Evolutionary conservation across 1,140 invertebrate species (phyloP), one percentile per base, ranked within the genome.

Genomic region (Drosophila pectinifera): DNA sequence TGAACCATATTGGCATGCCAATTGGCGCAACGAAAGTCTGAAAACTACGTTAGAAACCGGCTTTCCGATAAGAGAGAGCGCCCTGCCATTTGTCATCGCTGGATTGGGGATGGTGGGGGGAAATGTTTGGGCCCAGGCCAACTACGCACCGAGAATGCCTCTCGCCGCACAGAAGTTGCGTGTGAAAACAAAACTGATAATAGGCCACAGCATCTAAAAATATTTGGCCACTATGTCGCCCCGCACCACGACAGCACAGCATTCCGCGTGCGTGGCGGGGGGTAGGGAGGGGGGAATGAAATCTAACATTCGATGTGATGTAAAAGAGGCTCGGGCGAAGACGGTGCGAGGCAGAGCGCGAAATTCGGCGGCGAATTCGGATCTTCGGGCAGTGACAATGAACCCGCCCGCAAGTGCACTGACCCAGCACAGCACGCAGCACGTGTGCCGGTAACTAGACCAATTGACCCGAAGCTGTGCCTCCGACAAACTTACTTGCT

Each of bases 151-250:
- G 31, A 45, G 36, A 46, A 53, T 39, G 34, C 34, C 53, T 34
- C 26, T 28, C 28, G 24, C n/a, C 28, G 16, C 42, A 13, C 55
- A 80, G 81, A 86, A 85, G 18, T 28, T 69, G 73, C 58, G 81
- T 63, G 77, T 86, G 41, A 85, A 85, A 85, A 85, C 81, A 85
- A 85, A 85, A 85, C 82, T 20, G 78, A 85, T 85, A 86, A 80
- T 69, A 51, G 57, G 69, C 34, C 49, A 69, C 70, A 55, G 72
- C 53, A 42, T 85, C 81, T 85, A 85, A 86, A 85, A 85, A 85
- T 85, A 85, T 85, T 78, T 73, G 68, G 49, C 46, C 77, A 69
- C 58, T 77, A 69, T 39, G 61, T n/a, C 46, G 49, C n/a, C 20
- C 16, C 24, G 31, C 34, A 11, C 24, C 67, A 20, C 39, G 38